Evolutionary conservation across 2,113 vertebrate species (phyloP), one percentile per base, ranked within the genome.

Genomic region (Marmota flaviventris): DNA sequence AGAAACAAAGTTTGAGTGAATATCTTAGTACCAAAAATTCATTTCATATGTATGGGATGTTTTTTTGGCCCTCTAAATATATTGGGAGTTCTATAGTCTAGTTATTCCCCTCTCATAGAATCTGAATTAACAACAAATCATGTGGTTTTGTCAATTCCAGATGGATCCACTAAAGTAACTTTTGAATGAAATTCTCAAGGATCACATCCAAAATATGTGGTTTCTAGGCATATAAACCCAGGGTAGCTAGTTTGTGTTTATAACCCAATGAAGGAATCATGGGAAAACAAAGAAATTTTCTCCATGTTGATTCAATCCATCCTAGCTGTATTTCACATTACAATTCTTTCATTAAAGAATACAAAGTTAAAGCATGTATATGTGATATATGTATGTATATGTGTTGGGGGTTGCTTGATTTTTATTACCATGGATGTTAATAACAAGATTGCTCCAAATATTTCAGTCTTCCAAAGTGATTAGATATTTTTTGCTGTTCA

Each of bases 401-500:
- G 27, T 63, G 14, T 95, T 22, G 81, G 5, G 3, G 10, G 11
- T 18, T 25, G 84, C 27, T 37, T 45, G 53, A 90, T 79, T 73
- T 65, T 79, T 93, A 90, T 53, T 85, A 73, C 29, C 89, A 42
- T 56, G 65, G 17, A 24, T 87, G 22, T 65, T 63, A 91, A 88
- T 70, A 94, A 83, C 22, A 6, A 92, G 22, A 78, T 78, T 39
- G 92, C 48, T 70, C 20, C 45, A 88, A 87, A 65, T 10, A 29
- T 78, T 65, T 24, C 87, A 83, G 77, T 88, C 7, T 91, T 91
- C 16, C 48, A 53, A 83, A 45, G 63, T 25, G 2, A 13, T 88
- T 65, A 42, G 8, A 34, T 61, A 56, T 61, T 24, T 69, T 83
- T 94, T 76, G 16, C 1, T 77, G 20, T 32, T 82, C 61, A 42